phyloP scores from a whole-genome alignment of 2,888 invertebrate species.

The Acanthosepion esculentum region DNA sequence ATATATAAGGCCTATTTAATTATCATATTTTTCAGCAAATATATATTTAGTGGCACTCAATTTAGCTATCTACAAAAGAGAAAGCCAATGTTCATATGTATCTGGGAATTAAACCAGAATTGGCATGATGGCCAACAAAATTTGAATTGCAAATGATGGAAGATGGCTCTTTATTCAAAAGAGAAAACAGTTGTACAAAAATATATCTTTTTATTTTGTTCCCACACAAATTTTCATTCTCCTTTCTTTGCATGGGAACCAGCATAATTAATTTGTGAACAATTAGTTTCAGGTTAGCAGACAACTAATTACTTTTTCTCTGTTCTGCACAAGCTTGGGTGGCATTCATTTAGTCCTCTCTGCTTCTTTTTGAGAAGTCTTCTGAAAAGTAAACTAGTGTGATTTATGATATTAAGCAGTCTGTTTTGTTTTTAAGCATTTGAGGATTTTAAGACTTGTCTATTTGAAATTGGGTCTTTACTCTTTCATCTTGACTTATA shows the following conservation, averaged over 20 bases:
- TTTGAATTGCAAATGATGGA: background rate
- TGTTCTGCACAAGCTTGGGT: background rate
- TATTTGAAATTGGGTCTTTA: too few species aligned
- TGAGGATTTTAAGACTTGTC: too few species aligned
- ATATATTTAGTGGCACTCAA: background rate
- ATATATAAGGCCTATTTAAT: background rate
- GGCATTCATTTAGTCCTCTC: background rate
- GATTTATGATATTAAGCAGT: background rate
- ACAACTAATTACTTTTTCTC: background rate
- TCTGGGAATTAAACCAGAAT: background rate
- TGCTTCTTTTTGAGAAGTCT: background rate
- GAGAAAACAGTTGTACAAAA: background rate
- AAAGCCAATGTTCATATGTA: background rate
- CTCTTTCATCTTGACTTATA: background rate
- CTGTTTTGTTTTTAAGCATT: background rate
- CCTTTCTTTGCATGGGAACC: background rate
- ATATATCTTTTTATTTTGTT: background rate
- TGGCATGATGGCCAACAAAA: background rate
- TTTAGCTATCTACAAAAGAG: background rate
- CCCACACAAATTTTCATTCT: background rate
- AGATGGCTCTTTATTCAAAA: background rate
- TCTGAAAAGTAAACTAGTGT: background rate
- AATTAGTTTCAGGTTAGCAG: background rate
- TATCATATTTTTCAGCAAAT: conserved; percentile 12
- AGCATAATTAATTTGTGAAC: background rate